phyloP scores from a whole-genome alignment of 2,888 invertebrate genomes.

The Andrena bicolor region DNA sequence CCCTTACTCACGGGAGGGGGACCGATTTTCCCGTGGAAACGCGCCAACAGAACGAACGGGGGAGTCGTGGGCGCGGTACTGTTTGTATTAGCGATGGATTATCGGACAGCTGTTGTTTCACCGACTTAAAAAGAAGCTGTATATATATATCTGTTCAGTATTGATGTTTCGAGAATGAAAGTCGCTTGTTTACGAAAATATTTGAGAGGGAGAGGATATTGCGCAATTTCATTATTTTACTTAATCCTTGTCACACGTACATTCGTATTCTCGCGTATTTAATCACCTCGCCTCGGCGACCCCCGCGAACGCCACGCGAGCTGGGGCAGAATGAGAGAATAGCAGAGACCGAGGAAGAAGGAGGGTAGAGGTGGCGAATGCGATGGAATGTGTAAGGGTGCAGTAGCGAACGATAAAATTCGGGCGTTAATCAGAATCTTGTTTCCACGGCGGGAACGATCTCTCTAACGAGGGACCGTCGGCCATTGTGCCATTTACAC shows the following conservation, averaged over 20 bases:
- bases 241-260: background rate
- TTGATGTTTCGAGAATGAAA: too few relatives aligned
- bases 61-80: background rate
- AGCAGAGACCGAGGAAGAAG: constrained; percentile 1
- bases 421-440: constrained; percentile 82
- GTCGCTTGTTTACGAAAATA: background rate
- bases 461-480: constrained; percentile 76
- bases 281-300: background rate
- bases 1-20: background rate
- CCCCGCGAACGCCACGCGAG: background rate
- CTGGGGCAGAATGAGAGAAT: constrained; percentile 6
- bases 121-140: too few relatives aligned
- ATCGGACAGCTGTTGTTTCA: background rate
- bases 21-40: background rate
- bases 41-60: background rate
- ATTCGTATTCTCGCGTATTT: background rate
- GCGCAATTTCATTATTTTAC: background rate
- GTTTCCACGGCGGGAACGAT: constrained; percentile 72
- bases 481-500: constrained; percentile 82
- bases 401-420: constrained; percentile 77
- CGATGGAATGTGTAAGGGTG: constrained; percentile 26
- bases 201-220: background rate
- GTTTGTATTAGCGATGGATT: background rate
- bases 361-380: constrained; percentile 5
- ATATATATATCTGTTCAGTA: too few relatives aligned